These are phyloP conservation scores for Diadegma fenestrale DNA, from an alignment of 2,888 invertebrate species.

Conservation along the genomic window DNA sequence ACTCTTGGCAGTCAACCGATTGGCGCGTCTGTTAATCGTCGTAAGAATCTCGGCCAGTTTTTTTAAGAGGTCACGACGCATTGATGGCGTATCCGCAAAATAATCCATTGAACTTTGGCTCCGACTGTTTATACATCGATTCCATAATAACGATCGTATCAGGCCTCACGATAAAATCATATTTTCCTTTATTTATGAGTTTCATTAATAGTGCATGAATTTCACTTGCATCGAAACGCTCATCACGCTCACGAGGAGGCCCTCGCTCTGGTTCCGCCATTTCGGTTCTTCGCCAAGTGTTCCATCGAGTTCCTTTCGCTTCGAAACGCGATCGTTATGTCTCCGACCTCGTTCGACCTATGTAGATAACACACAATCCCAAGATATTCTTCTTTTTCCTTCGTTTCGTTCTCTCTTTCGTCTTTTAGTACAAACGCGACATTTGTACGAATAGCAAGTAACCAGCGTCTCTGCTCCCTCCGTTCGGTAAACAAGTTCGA, in stretches of 20 bases:
- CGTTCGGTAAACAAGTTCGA: not conserved
- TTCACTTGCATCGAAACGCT: slow-evolving; percentile 10
- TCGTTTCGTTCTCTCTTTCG: slow-evolving; percentile 2
- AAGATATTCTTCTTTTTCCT: slow-evolving; percentile 17
- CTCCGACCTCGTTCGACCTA: slow-evolving; percentile 13
- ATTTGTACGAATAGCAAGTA: slow-evolving; percentile 14
- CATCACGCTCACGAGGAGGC: not conserved
- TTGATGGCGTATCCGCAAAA: not conserved
- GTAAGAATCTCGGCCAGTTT: not conserved
- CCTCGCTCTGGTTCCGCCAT: not conserved
- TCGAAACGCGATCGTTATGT: not conserved
- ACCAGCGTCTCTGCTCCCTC: not conserved
- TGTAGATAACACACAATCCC: slow-evolving; percentile 21
- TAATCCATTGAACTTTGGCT: slow-evolving; percentile 32
- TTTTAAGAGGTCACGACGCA: not conserved
- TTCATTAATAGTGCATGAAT: slow-evolving; percentile 32
- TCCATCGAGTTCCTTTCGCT: not conserved
- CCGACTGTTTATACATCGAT: not conserved
- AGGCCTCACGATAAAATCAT: not conserved
- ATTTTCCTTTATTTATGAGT: slow-evolving; percentile 21
- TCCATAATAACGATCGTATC: not conserved
- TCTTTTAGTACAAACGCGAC: not conserved
- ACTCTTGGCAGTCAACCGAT: not conserved
- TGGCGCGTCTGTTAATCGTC: slow-evolving; percentile 3
- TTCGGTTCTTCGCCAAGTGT: not conserved